Percentiles rank a stretch among this genome's conserved stretches.
phyloP scores from a whole-genome alignment of 2,797 vertebrate species.

The Diplodus puntazzo region DNA sequence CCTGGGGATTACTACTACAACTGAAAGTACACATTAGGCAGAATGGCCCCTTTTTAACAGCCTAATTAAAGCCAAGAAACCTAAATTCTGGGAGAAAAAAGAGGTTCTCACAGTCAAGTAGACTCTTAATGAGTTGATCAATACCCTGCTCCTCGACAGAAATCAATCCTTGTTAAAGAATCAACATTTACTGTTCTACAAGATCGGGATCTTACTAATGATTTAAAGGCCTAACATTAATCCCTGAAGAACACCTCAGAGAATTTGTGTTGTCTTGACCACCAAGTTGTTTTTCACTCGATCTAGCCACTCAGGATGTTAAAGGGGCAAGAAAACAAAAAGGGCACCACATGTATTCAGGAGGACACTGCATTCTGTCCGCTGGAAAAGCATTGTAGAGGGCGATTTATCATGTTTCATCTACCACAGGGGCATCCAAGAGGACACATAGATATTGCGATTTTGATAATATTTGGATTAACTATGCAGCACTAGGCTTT shows the following conservation, averaged over 20 bases:
- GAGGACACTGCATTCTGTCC: too few relatives aligned
- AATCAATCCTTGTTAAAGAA: background rate
- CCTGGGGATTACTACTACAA: background rate
- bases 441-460: too few relatives aligned
- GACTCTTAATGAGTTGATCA: constrained; percentile 6
- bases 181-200: background rate
- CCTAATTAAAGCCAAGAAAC: background rate
- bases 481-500: too few relatives aligned
- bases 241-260: background rate
- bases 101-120: background rate
- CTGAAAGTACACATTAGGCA: background rate
- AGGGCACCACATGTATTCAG: too few relatives aligned
- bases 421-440: too few relatives aligned
- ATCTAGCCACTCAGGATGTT: too few relatives aligned
- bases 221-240: background rate
- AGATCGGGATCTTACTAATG: background rate
- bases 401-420: too few relatives aligned
- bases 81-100: background rate
- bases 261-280: too few relatives aligned
- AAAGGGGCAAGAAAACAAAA: too few relatives aligned
- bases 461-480: too few relatives aligned
- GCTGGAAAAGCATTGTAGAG: too few relatives aligned
- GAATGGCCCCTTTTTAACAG: background rate
- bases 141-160: background rate
- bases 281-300: too few relatives aligned